Evolutionary conservation across 2,888 invertebrate genomes (phyloP).

Genomic region (Onchidella celtica): DNA sequence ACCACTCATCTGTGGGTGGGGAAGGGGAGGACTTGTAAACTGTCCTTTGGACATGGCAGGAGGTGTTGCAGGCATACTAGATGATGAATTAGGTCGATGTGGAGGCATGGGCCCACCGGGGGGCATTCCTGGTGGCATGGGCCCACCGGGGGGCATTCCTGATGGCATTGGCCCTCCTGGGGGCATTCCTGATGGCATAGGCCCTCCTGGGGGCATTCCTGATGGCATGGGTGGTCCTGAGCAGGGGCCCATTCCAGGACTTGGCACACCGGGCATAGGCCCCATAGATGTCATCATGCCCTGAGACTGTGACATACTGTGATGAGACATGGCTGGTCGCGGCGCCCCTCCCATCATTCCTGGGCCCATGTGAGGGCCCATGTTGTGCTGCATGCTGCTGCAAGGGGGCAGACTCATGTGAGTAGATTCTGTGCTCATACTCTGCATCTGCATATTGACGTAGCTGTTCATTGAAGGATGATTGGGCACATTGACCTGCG

Average conservation of each 20-base stretch:
- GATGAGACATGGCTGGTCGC: conserved; percentile 42
- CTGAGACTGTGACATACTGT: conserved; percentile 59
- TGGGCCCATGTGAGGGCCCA: conserved; percentile 22
- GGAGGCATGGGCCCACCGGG: conserved; percentile 29
- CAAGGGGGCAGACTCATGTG: conserved; percentile 45
- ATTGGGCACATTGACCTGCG: conserved; percentile 25
- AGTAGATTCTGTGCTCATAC: conserved; percentile 61
- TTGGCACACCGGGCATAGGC: conserved; percentile 66
- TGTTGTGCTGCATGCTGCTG: conserved; percentile 21
- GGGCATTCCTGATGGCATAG: conserved; percentile 36
- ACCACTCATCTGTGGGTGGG: conserved; percentile 47
- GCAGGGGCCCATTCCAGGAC: conserved; percentile 57
- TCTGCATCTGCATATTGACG: conserved; percentile 43
- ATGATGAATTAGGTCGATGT: conserved; percentile 45
- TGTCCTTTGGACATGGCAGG: conserved; percentile 50
- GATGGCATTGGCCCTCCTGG: conserved; percentile 34
- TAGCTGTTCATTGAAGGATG: conserved; percentile 46
- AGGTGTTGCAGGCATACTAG: conserved; percentile 37
- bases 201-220: conserved; percentile 39
- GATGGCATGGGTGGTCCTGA: conserved; percentile 33
- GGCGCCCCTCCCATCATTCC: conserved; percentile 36
- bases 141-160: conserved; percentile 19
- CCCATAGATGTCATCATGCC: conserved; percentile 54
- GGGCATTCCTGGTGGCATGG: conserved; percentile 28
- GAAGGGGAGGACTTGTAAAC: conserved; percentile 52